Percentiles rank a stretch among this genome's conserved stretches.
phyloP scores from a whole-genome alignment of 2,113 vertebrate species.

The Illadopsis cleaveri region DNA sequence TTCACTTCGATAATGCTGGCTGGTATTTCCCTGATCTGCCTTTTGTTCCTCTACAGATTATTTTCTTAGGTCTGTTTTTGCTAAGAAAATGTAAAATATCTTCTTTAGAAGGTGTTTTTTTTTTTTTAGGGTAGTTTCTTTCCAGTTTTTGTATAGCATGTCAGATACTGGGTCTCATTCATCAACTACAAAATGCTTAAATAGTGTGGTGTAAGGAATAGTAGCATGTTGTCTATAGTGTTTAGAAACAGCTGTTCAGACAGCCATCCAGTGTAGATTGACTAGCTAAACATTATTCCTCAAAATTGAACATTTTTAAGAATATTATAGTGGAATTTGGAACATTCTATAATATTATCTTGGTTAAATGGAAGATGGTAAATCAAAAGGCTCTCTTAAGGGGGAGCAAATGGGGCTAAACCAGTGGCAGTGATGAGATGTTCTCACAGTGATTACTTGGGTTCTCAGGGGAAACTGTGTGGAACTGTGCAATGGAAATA shows the following conservation, averaged over 20 bases:
- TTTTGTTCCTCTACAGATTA: neutral
- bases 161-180: neutral
- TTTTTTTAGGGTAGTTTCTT: neutral
- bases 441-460: neutral
- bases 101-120: neutral
- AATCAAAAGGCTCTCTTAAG: neutral
- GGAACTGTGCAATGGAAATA: constrained; percentile 36
- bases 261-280: neutral
- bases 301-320: neutral
- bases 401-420: neutral
- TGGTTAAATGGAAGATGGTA: constrained; percentile 12
- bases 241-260: neutral
- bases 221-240: neutral
- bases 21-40: neutral
- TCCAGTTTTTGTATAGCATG: neutral
- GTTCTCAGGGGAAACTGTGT: constrained; percentile 23
- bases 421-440: constrained; percentile 26
- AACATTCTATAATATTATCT: neutral
- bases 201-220: neutral
- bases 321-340: neutral
- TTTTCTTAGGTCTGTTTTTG: neutral
- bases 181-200: neutral
- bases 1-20: neutral
- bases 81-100: neutral
- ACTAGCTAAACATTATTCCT: neutral